Base-by-base conservation (phyloP, 1,140 invertebrate genomes). In the Bombus difficillimus region DNA sequence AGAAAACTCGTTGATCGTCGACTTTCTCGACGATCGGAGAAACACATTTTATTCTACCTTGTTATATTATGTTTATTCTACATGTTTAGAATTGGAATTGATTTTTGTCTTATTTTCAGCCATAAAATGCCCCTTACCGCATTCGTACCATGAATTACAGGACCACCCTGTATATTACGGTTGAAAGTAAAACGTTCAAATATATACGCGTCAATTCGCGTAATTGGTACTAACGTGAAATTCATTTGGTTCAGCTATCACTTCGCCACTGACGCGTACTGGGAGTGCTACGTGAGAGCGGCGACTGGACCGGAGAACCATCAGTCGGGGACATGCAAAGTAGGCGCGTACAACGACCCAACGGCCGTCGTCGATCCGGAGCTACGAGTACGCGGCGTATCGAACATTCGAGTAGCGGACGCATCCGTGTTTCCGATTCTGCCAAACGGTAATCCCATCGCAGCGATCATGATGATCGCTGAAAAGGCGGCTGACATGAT, bases 401-500 rank as follows among this genome's bases (percentile, higher is more conserved):
- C 78, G 12, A 93, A 95, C 88, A 81, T 96, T 80, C 92, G 96
- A 59, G 96, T 96, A 0, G 95, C 96, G 8, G 96, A 96, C 88
- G 96, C 96, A 22, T 96, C 96, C 1, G 92, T 97, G 25, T 96
- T 97, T 85, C 96, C 96, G 5, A 92, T 92, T 34, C 91, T 96
- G 47, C 95, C 96, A 28, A 96, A 96, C 64, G 91, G 95, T 0
- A 96, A 96, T 89, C 95, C 96, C 0, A 92, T 95, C 34, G 95
- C 96, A 25, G 91, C 93, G 5, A 95, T 96, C 22, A 93, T 96
- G 73, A 96, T 96, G 95, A 92, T 96, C 3, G 96, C 95, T 2
- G 96, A 96, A 81, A 96, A 96, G 88, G 95, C 93, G 39, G 92
- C 96, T 0, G 95, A 96, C 86, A 93, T 96, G 91, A 95, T 97